Evolutionary conservation across 2,888 invertebrate species (phyloP).

Genomic region (Camponotus fellah): DNA sequence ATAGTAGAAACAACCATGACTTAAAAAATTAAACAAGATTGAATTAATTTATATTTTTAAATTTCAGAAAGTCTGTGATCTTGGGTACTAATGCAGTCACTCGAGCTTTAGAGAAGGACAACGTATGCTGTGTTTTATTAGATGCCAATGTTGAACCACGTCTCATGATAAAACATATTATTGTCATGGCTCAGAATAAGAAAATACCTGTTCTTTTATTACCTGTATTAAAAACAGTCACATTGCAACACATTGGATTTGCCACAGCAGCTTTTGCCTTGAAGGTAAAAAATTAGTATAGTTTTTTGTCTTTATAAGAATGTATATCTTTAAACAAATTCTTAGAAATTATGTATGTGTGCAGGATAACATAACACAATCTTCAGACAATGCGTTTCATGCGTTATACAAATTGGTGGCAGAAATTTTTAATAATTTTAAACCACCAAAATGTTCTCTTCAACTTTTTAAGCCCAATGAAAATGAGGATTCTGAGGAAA

Average conservation of each 20-base stretch:
- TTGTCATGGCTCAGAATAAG: constrained; percentile 80
- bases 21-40: background rate
- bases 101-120: constrained; percentile 80
- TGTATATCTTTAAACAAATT: background rate
- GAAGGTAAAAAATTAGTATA: constrained; percentile 73
- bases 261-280: constrained; percentile 79
- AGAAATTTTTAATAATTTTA: constrained; percentile 62
- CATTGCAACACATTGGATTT: constrained; percentile 77
- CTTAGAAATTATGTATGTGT: constrained; percentile 33
- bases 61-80: constrained; percentile 74
- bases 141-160: constrained; percentile 80
- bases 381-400: constrained; percentile 71
- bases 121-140: constrained; percentile 78
- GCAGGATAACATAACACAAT: constrained; percentile 70
- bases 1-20: background rate
- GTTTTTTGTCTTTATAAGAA: background rate
- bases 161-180: constrained; percentile 80
- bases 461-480: constrained; percentile 48
- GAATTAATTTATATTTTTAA: constrained; percentile 6
- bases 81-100: constrained; percentile 83
- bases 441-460: constrained; percentile 53
- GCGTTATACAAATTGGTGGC: constrained; percentile 72
- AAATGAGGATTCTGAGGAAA: constrained; percentile 13
- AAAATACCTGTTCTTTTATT: constrained; percentile 80
- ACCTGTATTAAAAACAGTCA: constrained; percentile 78